Conservation (phyloP, 2,797 vertebrate species). For the Smutsia temminckii region DNA sequence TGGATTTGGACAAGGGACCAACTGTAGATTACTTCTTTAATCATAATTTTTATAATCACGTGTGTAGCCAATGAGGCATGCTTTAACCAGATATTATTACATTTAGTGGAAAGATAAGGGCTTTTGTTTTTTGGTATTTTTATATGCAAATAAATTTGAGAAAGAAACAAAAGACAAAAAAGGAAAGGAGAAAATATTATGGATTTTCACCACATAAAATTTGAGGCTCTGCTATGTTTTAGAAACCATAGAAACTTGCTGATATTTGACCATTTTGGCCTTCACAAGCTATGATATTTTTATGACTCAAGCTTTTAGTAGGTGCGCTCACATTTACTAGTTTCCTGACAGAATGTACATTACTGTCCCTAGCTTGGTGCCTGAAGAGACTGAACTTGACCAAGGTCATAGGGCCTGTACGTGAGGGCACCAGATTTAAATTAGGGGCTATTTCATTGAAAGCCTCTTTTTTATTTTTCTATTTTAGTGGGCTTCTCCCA, state of each 20-base stretch:
- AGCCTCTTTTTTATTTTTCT: background rate
- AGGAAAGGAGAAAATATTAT: background rate
- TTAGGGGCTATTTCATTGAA: background rate
- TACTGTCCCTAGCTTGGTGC: background rate
- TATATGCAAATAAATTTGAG: background rate
- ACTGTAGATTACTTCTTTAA: background rate
- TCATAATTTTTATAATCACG: background rate
- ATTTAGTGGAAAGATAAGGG: background rate
- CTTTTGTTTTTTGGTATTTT: background rate
- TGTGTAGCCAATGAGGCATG: background rate
- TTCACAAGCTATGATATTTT: background rate
- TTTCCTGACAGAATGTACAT: background rate
- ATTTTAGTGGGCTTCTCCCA: background rate
- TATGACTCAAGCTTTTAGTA: background rate
- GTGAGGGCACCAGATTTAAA: background rate
- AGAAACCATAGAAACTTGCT: background rate
- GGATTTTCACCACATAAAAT: background rate
- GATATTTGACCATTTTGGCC: background rate
- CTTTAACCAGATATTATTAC: background rate
- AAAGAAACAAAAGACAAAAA: background rate
- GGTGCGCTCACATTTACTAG: background rate
- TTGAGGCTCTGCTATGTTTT: background rate
- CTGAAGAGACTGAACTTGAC: background rate
- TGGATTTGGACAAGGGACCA: slow-evolving; percentile 39
- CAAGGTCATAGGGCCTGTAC: background rate